These are phyloP conservation scores for Pachyseris speciosa DNA, from an alignment of 64 coral and sea anemone genomes.

Conservation along the genomic window DNA sequence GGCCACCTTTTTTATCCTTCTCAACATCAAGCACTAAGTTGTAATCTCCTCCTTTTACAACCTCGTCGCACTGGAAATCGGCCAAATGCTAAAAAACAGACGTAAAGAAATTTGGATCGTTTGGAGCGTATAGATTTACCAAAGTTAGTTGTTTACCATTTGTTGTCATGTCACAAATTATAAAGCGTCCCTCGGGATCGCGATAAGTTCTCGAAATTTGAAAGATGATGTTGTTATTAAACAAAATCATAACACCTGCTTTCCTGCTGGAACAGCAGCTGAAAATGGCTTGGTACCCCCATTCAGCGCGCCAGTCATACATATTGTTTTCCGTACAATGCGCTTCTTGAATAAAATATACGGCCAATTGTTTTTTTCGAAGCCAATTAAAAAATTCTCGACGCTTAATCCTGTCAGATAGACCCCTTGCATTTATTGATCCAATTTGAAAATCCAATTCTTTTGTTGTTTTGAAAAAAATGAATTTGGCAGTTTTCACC, in stretches of 20 bases:
- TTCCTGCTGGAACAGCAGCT: background rate
- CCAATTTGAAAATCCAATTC: background rate
- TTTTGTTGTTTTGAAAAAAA: background rate
- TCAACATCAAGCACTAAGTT: slow-evolving; percentile 22
- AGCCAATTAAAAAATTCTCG: slow-evolving; percentile 49
- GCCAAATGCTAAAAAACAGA: background rate
- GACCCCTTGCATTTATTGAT: background rate
- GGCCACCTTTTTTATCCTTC: slow-evolving; percentile 12
- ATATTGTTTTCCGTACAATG: slow-evolving; percentile 35
- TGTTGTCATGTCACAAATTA: slow-evolving; percentile 21
- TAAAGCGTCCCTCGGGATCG: slow-evolving; percentile 8
- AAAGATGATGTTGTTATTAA: slow-evolving; percentile 30
- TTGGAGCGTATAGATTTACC: slow-evolving; percentile 38
- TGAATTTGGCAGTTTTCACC: background rate
- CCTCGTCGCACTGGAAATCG: slow-evolving; percentile 5
- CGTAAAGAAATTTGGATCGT: slow-evolving; percentile 24
- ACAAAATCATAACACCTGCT: slow-evolving; percentile 4
- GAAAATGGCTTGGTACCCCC: slow-evolving; percentile 4
- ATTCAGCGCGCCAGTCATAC: slow-evolving; percentile 5
- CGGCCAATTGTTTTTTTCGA: background rate
- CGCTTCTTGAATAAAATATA: slow-evolving; percentile 27
- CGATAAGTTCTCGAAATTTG: background rate
- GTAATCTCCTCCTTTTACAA: background rate
- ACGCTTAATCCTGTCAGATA: background rate
- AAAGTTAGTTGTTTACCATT: slow-evolving; percentile 17